Base-by-base conservation (phyloP, 1,140 invertebrate species). In the Calosoma granatense region DNA sequence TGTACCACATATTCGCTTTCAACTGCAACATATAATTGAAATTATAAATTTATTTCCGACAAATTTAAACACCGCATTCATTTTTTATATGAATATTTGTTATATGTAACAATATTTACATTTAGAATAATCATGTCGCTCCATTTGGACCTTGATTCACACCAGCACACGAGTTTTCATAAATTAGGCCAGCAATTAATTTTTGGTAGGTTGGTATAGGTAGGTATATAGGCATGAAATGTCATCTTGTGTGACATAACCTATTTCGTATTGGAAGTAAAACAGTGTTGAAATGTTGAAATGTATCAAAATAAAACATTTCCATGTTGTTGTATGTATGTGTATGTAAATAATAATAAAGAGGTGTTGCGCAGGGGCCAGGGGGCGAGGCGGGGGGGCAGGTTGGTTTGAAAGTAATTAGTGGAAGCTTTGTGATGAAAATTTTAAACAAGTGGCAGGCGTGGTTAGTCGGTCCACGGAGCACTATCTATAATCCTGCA, bases 21-120 rank as follows among this genome's bases (percentile, higher is more conserved):
- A 62, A 59, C 51, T 55, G 51, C 55, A 63, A 61, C 55, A 60
- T 57, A 61, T 60, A 60, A 55, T 41, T 17, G 54, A 36, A 47
- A 47, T 12, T 11, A 6, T 12, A 47, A 47, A 47, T 47, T 36
- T 9, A 4, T 47, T 17, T 12, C 17, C 41, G 41, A 47, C 15
- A 47, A 47, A 9, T 47, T 47, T 47, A 57, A 61, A 64, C 61
- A 64, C 60, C 61, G 61, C 61, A 64, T 63, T 59, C 58, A 61
- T 57, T 63, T 60, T 60, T 58, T 60, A 55, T 67, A 63, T 63
- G 63, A 67, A 64, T 64, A 66, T 64, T 61, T 58, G 57, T 65
- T 60, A 55, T 70, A 70, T 70, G 63, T 69, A 71, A 71, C 70
- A 71, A 66, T 71, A 71, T 71, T 65, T 71, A 71, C 70, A 71